phyloP scores from a whole-genome alignment of 2,888 invertebrate genomes.

The Taphrorychus bicolor region DNA sequence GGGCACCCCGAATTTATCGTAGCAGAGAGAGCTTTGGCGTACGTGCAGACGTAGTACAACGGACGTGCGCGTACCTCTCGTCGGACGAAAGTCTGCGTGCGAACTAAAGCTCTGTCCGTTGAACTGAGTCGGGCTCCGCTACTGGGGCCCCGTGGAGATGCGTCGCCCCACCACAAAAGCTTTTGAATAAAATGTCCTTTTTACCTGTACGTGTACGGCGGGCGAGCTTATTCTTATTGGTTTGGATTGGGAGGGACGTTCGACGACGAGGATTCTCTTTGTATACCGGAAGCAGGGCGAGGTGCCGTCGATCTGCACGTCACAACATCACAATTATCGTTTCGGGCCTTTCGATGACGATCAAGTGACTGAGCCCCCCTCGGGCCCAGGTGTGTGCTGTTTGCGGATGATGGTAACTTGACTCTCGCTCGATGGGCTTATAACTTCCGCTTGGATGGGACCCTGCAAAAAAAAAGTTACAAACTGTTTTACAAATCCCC shows the following conservation, averaged over 20 bases:
- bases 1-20: slow-evolving; percentile 32
- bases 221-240: slow-evolving; percentile 35
- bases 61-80: slow-evolving; percentile 33
- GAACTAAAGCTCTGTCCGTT: slow-evolving; percentile 35
- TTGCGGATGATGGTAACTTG: slow-evolving; percentile 29
- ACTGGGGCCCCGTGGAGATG: slow-evolving; percentile 33
- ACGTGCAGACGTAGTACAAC: slow-evolving; percentile 20
- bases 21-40: slow-evolving; percentile 14
- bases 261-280: slow-evolving; percentile 20
- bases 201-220: slow-evolving; percentile 32
- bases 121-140: slow-evolving; percentile 33
- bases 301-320: slow-evolving; percentile 35
- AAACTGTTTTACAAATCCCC: too few species aligned
- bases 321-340: slow-evolving; percentile 39
- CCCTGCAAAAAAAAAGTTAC: too few species aligned
- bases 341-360: slow-evolving; percentile 13
- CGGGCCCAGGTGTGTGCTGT: slow-evolving; percentile 30
- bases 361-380: too few species aligned
- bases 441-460: too few species aligned
- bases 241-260: slow-evolving; percentile 36
- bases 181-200: slow-evolving; percentile 33
- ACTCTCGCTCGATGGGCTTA: slow-evolving; percentile 14
- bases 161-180: slow-evolving; percentile 37
- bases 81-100: slow-evolving; percentile 34
- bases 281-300: slow-evolving; percentile 37